Base-by-base conservation (phyloP, 2,888 invertebrate genomes). In the Polia nebulosa region DNA sequence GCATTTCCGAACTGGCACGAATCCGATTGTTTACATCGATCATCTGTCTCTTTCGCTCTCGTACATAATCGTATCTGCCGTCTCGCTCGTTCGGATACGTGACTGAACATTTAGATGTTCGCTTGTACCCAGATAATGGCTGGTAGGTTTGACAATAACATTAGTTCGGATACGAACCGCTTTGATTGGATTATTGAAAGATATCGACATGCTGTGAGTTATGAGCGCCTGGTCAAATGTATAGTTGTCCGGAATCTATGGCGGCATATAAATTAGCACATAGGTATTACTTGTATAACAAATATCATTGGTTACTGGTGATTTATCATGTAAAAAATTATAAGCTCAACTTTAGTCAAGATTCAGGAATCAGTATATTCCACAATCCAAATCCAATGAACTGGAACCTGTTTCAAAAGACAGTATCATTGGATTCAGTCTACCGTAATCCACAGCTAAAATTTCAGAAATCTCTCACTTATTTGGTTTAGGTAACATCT, bases 111-210 rank as follows among this genome's bases (percentile, higher is more conserved):
- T 91, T 89, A 88, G 91, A 93, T 92, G 89, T 87, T 90, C 89
- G 89, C 90, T 91, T 88, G 86, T 85, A 87, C 87, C 76, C 88
- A 89, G 90, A 90, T 93, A 93, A 93, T 93, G 89, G 93, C 89
- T 88, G 86, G 89, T 89, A 90, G 91, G 91, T 91, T 92, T 92
- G 94, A 94, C 94, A 93, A 94, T 93, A 94, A 93, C 93, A 93
- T 93, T 93, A 93, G 92, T 93, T 90, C 87, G 89, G 88, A 89
- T 90, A 88, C 90, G 90, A 90, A 87, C 88, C 88, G 89, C 90
- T 92, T 91, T 94, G 94, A 94, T 94, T 93, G 93, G 93, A 92
- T 93, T 94, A 94, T 93, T 93, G 93, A 93, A 93, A 93, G 92
- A 89, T 90, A 92, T 93, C 89, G 93, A 94, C 90, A 81, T 88